Evolutionary conservation across 1,140 invertebrate species (phyloP).

Genomic region (Cephus cinctus): DNA sequence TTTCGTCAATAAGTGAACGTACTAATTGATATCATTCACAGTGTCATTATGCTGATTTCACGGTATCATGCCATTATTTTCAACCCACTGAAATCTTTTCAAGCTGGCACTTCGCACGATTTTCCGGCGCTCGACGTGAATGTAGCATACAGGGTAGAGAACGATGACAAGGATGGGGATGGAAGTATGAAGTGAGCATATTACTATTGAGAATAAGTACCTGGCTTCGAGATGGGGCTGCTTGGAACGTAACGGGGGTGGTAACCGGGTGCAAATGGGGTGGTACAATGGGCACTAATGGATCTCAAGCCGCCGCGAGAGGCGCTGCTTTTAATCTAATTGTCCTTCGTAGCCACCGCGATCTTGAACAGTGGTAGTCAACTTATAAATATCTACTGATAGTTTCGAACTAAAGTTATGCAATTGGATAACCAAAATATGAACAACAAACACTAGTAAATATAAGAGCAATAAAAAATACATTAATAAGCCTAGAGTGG

Average conservation of each 20-base stretch:
- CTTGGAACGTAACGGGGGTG: conserved; percentile 28
- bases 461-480: no score
- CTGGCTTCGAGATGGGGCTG: conserved; percentile 53
- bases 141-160: conserved; percentile 1
- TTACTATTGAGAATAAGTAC: conserved; percentile 59
- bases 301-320: conserved; percentile 56
- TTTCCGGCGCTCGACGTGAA: conserved; percentile 23
- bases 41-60: conserved; percentile 38
- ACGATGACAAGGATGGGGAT: conserved; percentile 8
- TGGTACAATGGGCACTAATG: conserved; percentile 58
- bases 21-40: conserved; percentile 51
- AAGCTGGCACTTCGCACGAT: conserved; percentile 32
- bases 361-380: conserved; percentile 43
- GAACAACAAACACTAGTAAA: neutral
- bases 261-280: conserved; percentile 51
- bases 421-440: neutral
- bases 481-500: no score
- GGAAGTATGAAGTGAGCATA: conserved; percentile 56
- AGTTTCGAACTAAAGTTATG: neutral
- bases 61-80: conserved; percentile 37
- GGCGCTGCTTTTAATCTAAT: conserved; percentile 59
- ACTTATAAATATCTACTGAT: no score
- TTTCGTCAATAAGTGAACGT: conserved; percentile 34
- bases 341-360: conserved; percentile 48
- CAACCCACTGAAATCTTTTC: conserved; percentile 40